Evolutionary conservation across 2,113 vertebrate genomes (phyloP).

Genomic region (Tetraodon nigroviridis): DNA sequence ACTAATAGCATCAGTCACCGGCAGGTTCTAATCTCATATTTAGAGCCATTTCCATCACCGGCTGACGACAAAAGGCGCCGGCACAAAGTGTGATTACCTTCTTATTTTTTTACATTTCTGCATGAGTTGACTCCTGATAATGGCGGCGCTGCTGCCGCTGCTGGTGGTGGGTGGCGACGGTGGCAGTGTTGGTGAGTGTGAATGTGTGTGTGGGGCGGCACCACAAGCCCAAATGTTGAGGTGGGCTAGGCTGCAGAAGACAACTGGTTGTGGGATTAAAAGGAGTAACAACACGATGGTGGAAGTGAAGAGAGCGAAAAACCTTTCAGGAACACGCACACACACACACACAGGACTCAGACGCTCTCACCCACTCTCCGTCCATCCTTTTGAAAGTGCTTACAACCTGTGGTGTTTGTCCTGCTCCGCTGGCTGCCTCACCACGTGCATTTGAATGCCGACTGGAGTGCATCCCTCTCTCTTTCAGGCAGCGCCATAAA

Average conservation of each 20-base stretch:
- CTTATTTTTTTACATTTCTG: slow-evolving; percentile 67
- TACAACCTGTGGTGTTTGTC: slow-evolving; percentile 72
- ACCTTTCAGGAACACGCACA: slow-evolving; percentile 47
- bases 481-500: slow-evolving; percentile 68
- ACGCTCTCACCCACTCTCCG: slow-evolving; percentile 27
- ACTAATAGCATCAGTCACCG: slow-evolving; percentile 77
- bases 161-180: neutral
- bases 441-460: slow-evolving; percentile 70
- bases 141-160: slow-evolving; percentile 21
- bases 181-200: slow-evolving; percentile 1
- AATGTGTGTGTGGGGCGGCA: slow-evolving; percentile 31
- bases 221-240: slow-evolving; percentile 48
- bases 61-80: slow-evolving; percentile 69
- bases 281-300: slow-evolving; percentile 32
- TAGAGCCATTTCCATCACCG: slow-evolving; percentile 76
- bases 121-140: slow-evolving; percentile 74
- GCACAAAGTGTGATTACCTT: slow-evolving; percentile 73
- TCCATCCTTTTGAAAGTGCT: slow-evolving; percentile 55
- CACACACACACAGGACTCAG: slow-evolving; percentile 24
- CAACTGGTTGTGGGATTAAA: slow-evolving; percentile 25
- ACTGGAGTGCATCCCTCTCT: slow-evolving; percentile 70
- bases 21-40: slow-evolving; percentile 78
- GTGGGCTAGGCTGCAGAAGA: slow-evolving; percentile 5
- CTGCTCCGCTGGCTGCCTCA: slow-evolving; percentile 67
- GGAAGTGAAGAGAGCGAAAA: slow-evolving; percentile 50